Percentiles rank a stretch among this genome's conserved stretches.
Evolutionary conservation across 2,113 vertebrate genomes (phyloP).

Genomic region (Aegypius monachus): DNA sequence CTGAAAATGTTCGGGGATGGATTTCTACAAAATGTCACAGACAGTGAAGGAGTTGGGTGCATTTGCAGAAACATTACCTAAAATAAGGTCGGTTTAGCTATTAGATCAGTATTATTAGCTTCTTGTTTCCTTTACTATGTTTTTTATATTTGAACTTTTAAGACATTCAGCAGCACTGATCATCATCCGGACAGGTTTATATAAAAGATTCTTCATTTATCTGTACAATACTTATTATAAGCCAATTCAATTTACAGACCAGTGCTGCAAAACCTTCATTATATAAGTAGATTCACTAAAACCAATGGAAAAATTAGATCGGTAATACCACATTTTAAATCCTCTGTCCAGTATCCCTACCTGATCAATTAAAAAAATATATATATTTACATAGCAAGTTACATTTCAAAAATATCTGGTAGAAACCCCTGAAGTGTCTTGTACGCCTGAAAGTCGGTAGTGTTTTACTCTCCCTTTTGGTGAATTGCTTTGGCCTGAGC

Average conservation of each 20-base stretch:
- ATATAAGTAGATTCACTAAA: background rate
- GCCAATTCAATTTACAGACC: background rate
- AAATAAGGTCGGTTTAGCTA: background rate
- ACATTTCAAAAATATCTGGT: background rate
- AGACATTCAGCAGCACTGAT: background rate
- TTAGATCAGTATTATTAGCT: background rate
- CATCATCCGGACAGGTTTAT: background rate
- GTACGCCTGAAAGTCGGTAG: background rate
- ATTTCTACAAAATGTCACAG: background rate
- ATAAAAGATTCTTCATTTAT: background rate
- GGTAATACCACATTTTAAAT: background rate
- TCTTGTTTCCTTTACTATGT: background rate
- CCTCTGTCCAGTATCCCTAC: background rate
- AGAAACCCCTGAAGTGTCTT: background rate
- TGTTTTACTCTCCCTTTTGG: background rate
- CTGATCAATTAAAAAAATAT: background rate
- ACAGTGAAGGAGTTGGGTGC: background rate
- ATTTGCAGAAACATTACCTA: slow-evolving; percentile 16
- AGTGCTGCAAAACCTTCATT: background rate
- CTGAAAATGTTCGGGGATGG: background rate
- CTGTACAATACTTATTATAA: background rate
- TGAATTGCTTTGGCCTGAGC: background rate
- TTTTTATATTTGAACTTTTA: background rate
- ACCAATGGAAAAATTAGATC: background rate
- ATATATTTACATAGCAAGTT: background rate